A percentile compares a stretch with the other conserved stretches of the same genome.
Conservation (phyloP, 2,888 invertebrate genomes). For the Agrochola macilenta region DNA sequence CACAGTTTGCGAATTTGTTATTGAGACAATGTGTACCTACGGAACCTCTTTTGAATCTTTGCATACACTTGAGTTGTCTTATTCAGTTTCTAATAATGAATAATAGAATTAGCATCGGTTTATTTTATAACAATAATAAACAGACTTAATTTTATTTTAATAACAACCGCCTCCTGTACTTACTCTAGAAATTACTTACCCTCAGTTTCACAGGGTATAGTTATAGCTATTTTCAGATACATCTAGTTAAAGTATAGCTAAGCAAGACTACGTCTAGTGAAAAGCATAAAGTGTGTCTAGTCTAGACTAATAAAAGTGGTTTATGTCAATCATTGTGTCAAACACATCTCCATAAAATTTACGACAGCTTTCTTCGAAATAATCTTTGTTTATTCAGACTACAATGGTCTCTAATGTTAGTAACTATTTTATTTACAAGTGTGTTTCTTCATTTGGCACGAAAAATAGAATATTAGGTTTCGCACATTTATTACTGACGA, state of each 20-base stretch:
- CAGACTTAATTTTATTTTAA: not conserved
- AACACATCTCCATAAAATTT: slow-evolving; percentile 18
- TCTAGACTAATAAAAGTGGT: slow-evolving; percentile 45
- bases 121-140: not conserved
- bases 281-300: slow-evolving; percentile 32
- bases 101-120: not conserved
- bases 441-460: not conserved
- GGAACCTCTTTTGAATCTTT: not conserved
- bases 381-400: too few relatives aligned
- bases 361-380: slow-evolving; percentile 23
- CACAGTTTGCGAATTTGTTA: not conserved
- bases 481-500: too few relatives aligned
- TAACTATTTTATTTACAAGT: not conserved
- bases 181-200: too few relatives aligned
- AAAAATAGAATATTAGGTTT: not conserved
- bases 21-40: not conserved
- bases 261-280: slow-evolving; percentile 6
- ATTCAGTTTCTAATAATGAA: not conserved
- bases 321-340: slow-evolving; percentile 30
- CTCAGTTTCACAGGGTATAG: too few relatives aligned
- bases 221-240: not conserved
- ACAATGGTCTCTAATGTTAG: not conserved
- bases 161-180: not conserved
- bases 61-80: too few relatives aligned
- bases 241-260: not conserved